phyloP scores from a whole-genome alignment of 2,797 vertebrate genomes.

The Sebastes trivittatus region DNA sequence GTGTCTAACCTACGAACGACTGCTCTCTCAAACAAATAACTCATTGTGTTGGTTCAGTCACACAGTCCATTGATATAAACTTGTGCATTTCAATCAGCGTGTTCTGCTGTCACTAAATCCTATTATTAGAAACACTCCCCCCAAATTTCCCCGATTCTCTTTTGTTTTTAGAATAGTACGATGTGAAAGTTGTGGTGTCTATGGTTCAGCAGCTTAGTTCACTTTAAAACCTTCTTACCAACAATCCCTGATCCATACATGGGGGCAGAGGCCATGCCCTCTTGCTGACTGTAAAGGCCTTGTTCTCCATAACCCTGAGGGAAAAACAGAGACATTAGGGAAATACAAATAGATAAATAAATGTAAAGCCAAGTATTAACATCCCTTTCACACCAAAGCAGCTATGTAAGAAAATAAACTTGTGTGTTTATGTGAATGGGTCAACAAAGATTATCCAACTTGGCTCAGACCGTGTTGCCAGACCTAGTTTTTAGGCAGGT shows the following conservation, averaged over 20 bases:
- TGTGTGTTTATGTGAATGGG: not conserved
- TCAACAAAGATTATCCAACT: not conserved
- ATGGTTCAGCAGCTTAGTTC: conserved; percentile 7
- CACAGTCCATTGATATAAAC: conserved; percentile 23
- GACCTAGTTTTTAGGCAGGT: not conserved
- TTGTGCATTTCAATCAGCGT: conserved; percentile 1
- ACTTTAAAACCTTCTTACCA: conserved; percentile 78
- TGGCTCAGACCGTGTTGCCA: not conserved
- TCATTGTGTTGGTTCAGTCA: conserved; percentile 37
- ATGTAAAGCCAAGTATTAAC: not conserved
- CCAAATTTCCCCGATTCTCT: conserved; percentile 5
- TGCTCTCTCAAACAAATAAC: conserved; percentile 38
- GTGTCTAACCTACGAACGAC: conserved; percentile 42
- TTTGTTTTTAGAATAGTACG: not conserved
- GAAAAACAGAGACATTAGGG: conserved; percentile 11
- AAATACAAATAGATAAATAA: not conserved
- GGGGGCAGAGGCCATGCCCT: conserved; percentile 85
- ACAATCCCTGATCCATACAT: conserved; percentile 89
- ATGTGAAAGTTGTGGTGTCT: conserved; percentile 22
- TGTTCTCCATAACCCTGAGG: conserved; percentile 88
- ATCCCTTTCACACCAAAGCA: not conserved
- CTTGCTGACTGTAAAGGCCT: conserved; percentile 86
- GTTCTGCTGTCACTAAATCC: not conserved
- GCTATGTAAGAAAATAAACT: not conserved
- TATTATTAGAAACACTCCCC: conserved; percentile 4